Evolutionary conservation across 2,113 vertebrate species (phyloP).

Genomic region (Tachysurus vachellii): DNA sequence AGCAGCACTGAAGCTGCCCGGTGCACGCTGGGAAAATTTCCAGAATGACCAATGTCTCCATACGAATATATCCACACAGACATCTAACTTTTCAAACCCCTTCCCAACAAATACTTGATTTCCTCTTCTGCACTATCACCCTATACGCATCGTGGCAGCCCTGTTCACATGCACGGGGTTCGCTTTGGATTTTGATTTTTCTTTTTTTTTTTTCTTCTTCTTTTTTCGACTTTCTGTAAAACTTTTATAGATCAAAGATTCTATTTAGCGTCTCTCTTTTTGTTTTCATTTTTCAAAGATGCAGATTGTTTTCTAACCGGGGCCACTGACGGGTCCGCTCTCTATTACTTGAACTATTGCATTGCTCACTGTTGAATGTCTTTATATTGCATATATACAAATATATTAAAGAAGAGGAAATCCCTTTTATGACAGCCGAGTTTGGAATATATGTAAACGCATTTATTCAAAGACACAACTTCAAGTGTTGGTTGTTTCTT

Average conservation of each 20-base stretch:
- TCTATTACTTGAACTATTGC: slow-evolving; percentile 76
- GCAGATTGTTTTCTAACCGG: slow-evolving; percentile 51
- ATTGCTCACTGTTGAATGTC: slow-evolving; percentile 78
- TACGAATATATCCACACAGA: not conserved
- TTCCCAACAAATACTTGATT: slow-evolving; percentile 33
- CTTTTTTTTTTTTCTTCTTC: not conserved
- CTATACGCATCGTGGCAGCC: not conserved
- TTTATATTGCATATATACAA: slow-evolving; percentile 73
- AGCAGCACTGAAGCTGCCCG: slow-evolving; percentile 1
- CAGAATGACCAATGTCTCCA: not conserved
- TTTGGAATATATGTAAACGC: slow-evolving; percentile 35
- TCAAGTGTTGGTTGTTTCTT: slow-evolving; percentile 37
- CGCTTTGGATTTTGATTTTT: not conserved
- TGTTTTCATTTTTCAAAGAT: slow-evolving; percentile 41
- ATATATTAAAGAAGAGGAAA: slow-evolving; percentile 57
- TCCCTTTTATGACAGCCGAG: slow-evolving; percentile 57
- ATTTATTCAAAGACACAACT: slow-evolving; percentile 43
- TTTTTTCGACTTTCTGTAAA: not conserved
- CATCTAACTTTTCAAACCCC: not conserved
- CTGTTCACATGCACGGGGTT: not conserved
- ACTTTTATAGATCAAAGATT: slow-evolving; percentile 32
- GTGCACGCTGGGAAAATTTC: slow-evolving; percentile 4
- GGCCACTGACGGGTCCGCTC: slow-evolving; percentile 56
- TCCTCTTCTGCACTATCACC: slow-evolving; percentile 21
- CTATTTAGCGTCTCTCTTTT: slow-evolving; percentile 17